Evolutionary conservation across 2,113 vertebrate genomes (phyloP).

Genomic region (human (Homo sapiens)): DNA sequence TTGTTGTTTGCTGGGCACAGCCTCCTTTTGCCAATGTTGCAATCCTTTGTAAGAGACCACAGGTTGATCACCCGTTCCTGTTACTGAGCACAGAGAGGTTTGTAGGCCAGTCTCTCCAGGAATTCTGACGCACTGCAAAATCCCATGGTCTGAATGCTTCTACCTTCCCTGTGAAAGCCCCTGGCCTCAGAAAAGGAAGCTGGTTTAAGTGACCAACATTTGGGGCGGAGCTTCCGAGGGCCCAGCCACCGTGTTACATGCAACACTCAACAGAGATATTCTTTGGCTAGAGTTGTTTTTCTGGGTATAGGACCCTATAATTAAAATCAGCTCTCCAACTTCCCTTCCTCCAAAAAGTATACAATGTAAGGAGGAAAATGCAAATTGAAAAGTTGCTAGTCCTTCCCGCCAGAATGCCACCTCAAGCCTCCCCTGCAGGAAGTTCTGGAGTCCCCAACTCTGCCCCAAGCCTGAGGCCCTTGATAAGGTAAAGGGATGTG

Average conservation of each 20-base stretch:
- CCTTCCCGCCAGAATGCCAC: not conserved
- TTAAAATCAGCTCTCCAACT: not conserved
- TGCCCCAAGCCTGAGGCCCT: not conserved
- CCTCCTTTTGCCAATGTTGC: not conserved
- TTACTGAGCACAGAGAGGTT: not conserved
- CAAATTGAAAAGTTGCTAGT: not conserved
- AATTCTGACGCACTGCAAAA: not conserved
- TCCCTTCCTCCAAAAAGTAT: not conserved
- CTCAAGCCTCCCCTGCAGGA: not conserved
- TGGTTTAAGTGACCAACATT: not conserved
- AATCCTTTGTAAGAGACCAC: not conserved
- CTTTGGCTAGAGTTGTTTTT: not conserved
- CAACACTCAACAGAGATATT: not conserved
- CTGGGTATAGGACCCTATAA: not conserved
- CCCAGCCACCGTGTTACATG: not conserved
- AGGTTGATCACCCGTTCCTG: not conserved
- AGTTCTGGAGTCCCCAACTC: not conserved
- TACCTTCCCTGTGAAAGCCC: not conserved
- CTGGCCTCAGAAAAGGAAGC: conserved; percentile 23
- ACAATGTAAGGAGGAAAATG: not conserved
- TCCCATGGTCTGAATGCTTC: not conserved
- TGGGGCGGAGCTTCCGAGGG: not conserved
- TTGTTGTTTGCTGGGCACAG: not conserved
- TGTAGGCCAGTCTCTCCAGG: not conserved
- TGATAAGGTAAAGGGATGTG: not conserved